Conservation (phyloP, 2,888 invertebrate genomes). For the Rhamphomyia laevipes region DNA sequence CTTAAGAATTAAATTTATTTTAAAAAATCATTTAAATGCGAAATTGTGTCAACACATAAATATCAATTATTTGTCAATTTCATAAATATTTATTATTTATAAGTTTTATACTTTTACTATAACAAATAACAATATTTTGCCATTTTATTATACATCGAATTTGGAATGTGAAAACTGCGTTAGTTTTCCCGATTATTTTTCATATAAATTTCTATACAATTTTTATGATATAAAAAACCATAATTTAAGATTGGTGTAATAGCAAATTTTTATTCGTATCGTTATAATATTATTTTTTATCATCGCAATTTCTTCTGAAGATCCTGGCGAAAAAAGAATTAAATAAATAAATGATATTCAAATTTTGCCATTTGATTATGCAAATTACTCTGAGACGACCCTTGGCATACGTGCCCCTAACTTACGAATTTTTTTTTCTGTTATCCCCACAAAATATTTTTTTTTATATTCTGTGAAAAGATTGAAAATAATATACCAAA, state of each 20-base stretch:
- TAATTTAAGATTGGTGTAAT: no score
- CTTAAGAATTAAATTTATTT: no score
- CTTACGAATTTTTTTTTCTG: constrained; percentile 5
- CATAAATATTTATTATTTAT: background rate
- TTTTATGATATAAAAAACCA: background rate
- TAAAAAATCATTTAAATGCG: background rate
- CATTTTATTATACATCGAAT: no score
- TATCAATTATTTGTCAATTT: constrained; percentile 14
- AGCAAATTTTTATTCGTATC: background rate
- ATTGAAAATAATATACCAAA: no score
- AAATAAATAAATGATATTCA: constrained; percentile 30
- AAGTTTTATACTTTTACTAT: no score
- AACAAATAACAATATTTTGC: no score
- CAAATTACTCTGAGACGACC: constrained; percentile 36
- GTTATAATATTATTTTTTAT: constrained; percentile 10
- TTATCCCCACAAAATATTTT: background rate
- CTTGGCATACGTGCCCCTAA: constrained; percentile 33
- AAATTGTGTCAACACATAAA: constrained; percentile 11
- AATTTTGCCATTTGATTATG: constrained; percentile 39
- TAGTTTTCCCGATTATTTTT: no score
- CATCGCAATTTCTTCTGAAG: constrained; percentile 12
- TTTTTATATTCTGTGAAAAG: background rate
- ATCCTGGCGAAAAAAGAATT: constrained; percentile 12
- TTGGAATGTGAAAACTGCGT: background rate
- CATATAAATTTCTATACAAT: no score